Conservation (phyloP, 2,113 vertebrate genomes). For the Prionailurus viverrinus region DNA sequence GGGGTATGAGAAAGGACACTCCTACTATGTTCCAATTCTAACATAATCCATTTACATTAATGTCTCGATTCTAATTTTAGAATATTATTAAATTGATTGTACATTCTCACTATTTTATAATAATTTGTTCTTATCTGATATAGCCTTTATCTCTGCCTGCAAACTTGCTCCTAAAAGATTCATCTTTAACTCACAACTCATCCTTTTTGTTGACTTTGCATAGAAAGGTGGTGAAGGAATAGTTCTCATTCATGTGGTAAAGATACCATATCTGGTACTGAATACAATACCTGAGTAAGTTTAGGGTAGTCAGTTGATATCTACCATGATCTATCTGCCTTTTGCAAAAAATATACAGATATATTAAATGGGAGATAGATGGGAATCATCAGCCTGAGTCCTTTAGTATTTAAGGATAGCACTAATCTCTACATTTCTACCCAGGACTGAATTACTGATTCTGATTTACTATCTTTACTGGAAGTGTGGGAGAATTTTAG, state of each 20-base stretch:
- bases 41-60: neutral
- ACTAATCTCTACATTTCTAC: neutral
- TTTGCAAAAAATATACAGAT: neutral
- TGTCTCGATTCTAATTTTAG: neutral
- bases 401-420: neutral
- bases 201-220: neutral
- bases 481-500: neutral
- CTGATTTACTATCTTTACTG: neutral
- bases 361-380: neutral
- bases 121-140: neutral
- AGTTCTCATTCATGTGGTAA: neutral
- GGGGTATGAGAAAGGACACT: neutral
- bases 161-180: neutral
- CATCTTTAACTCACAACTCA: neutral
- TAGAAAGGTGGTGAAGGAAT: neutral
- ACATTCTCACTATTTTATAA: neutral
- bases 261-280: neutral
- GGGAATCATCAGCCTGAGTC: neutral
- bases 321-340: neutral
- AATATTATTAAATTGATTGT: neutral
- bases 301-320: neutral
- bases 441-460: neutral
- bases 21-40: neutral
- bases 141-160: neutral
- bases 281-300: neutral